These are phyloP conservation scores for Apamea monoglypha DNA, from an alignment of 2,888 invertebrate species.

Conservation along the genomic window DNA sequence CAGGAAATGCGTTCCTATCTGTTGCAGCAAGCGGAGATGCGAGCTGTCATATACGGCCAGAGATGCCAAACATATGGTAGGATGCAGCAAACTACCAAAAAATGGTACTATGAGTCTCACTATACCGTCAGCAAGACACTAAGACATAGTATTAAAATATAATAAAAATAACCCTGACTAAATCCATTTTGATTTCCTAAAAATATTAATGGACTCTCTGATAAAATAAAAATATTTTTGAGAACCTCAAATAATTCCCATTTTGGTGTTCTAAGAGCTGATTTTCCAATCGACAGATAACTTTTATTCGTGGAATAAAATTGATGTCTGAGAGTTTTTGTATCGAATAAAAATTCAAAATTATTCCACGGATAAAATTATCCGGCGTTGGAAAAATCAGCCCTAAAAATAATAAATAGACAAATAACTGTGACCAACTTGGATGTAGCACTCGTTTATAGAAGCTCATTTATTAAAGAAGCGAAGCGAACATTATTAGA, in stretches of 20 bases:
- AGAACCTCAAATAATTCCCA: neutral
- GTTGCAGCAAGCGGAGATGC: slow-evolving; percentile 46
- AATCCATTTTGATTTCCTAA: neutral
- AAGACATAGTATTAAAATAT: neutral
- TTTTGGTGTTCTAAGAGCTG: neutral
- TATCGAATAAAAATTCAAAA: too few species aligned
- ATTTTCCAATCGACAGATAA: too few species aligned
- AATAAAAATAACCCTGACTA: too few species aligned
- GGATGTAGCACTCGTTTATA: neutral
- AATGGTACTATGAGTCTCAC: neutral
- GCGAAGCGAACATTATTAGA: neutral
- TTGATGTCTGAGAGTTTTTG: too few species aligned
- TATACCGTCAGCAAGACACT: neutral
- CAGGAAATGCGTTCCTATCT: slow-evolving; percentile 62
- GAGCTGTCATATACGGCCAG: slow-evolving; percentile 48
- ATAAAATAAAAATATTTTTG: neutral
- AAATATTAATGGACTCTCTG: neutral
- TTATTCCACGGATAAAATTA: too few species aligned
- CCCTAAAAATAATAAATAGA: neutral
- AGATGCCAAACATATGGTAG: slow-evolving; percentile 27
- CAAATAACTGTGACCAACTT: neutral
- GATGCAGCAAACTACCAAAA: neutral
- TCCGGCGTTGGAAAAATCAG: too few species aligned
- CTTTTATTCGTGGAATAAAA: too few species aligned
- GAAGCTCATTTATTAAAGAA: neutral